Percentiles rank a stretch among this genome's conserved stretches.
phyloP scores from a whole-genome alignment of 2,113 vertebrate species.

The Triplophysa siluroides region DNA sequence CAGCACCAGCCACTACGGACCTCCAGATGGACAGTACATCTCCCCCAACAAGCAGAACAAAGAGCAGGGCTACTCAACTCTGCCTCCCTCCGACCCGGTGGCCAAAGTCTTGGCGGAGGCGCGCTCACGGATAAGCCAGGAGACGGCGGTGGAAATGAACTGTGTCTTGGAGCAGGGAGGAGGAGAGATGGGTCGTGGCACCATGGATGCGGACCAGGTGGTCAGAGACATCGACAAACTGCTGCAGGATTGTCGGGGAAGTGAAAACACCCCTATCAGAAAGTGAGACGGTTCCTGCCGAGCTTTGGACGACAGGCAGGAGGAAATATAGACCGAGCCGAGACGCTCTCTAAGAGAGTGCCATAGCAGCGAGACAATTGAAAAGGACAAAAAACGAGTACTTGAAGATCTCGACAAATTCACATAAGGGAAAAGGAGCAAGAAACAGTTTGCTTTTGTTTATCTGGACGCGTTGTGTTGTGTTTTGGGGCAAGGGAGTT shows the following conservation, averaged over 20 bases:
- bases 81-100: constrained; percentile 74
- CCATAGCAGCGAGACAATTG: not conserved
- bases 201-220: constrained; percentile 93
- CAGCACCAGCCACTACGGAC: constrained; percentile 82
- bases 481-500: constrained; percentile 62
- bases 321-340: not conserved
- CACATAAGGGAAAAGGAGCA: constrained; percentile 15
- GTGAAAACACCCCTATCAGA: constrained; percentile 84
- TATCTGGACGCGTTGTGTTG: constrained; percentile 49
- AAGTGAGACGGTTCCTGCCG: constrained; percentile 77
- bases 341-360: constrained; percentile 47
- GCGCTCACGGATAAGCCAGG: constrained; percentile 76
- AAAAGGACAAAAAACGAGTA: constrained; percentile 2
- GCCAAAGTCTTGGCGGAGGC: constrained; percentile 94
- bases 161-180: constrained; percentile 82
- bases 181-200: constrained; percentile 83
- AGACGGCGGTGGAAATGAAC: constrained; percentile 79
- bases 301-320: constrained; percentile 37
- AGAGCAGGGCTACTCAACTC: constrained; percentile 77
- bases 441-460: constrained; percentile 27
- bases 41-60: constrained; percentile 90
- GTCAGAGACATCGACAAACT: constrained; percentile 99
- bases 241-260: constrained; percentile 96
- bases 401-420: constrained; percentile 39
- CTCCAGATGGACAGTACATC: constrained; percentile 85